phyloP scores from a whole-genome alignment of 2,888 invertebrate genomes.

The Lacanobia wlatinum region DNA sequence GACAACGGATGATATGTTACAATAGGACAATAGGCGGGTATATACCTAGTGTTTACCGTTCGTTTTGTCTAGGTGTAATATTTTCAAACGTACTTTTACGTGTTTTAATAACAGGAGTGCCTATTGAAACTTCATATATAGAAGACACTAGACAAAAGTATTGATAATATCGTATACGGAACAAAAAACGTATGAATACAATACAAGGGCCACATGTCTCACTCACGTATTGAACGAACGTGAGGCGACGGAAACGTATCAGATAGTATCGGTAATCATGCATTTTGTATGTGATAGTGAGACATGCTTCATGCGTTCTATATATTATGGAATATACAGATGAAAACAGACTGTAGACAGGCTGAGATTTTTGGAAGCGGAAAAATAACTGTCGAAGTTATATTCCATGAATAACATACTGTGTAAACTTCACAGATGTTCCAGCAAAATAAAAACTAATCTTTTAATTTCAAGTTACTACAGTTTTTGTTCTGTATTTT shows the following conservation, averaged over 20 bases:
- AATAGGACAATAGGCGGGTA: too few relatives aligned
- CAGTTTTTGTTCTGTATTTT: too few relatives aligned
- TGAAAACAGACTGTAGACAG: background rate
- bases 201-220: slow-evolving; percentile 23
- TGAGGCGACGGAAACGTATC: slow-evolving; percentile 48
- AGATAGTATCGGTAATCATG: slow-evolving; percentile 49
- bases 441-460: too few relatives aligned
- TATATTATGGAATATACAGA: background rate
- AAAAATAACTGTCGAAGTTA: too few relatives aligned
- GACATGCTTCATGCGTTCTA: background rate
- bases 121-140: background rate
- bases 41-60: too few relatives aligned
- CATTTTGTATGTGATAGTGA: slow-evolving; percentile 53
- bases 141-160: slow-evolving; percentile 32
- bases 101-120: background rate
- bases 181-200: slow-evolving; percentile 13
- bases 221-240: slow-evolving; percentile 52
- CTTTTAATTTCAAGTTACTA: too few relatives aligned
- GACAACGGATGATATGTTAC: too few relatives aligned
- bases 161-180: slow-evolving; percentile 33
- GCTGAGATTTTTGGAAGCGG: background rate
- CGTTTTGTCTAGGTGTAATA: background rate
- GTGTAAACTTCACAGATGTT: too few relatives aligned
- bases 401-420: too few relatives aligned
- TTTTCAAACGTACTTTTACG: background rate